Conservation (phyloP, 1,140 invertebrate species). For the Octopus bimaculoides region DNA sequence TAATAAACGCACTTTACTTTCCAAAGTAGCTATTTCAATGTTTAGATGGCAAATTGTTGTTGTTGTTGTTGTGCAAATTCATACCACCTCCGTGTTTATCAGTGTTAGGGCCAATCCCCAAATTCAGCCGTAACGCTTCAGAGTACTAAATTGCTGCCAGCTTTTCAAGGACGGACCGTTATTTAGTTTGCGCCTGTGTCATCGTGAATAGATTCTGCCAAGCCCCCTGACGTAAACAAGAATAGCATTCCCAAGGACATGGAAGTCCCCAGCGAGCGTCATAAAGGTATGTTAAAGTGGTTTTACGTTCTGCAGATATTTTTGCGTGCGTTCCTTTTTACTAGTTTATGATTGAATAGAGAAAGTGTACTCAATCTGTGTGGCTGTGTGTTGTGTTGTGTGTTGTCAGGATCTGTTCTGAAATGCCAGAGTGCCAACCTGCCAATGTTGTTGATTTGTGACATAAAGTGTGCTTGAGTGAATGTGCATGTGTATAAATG, state of each 20-base stretch:
- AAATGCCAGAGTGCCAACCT: too few relatives aligned
- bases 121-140: conserved; percentile 10
- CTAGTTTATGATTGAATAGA: not conserved
- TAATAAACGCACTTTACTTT: too few relatives aligned
- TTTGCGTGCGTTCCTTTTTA: conserved; percentile 11
- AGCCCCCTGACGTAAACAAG: conserved; percentile 8
- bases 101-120: not conserved
- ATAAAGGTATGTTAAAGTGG: conserved; percentile 12
- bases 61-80: too few relatives aligned
- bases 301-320: conserved; percentile 14
- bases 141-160: conserved; percentile 2
- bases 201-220: conserved; percentile 9
- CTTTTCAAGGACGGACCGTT: conserved; percentile 4
- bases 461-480: too few relatives aligned
- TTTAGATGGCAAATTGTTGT: too few relatives aligned
- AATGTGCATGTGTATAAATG: too few relatives aligned
- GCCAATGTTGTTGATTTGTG: too few relatives aligned
- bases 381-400: too few relatives aligned
- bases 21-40: too few relatives aligned
- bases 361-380: not conserved
- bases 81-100: too few relatives aligned
- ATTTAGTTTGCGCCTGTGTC: conserved; percentile 13
- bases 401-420: too few relatives aligned
- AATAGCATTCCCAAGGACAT: conserved; percentile 4
- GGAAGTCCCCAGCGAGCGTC: conserved; percentile 9